Base-by-base conservation (phyloP, 2,113 vertebrate species). In the Parus major region DNA sequence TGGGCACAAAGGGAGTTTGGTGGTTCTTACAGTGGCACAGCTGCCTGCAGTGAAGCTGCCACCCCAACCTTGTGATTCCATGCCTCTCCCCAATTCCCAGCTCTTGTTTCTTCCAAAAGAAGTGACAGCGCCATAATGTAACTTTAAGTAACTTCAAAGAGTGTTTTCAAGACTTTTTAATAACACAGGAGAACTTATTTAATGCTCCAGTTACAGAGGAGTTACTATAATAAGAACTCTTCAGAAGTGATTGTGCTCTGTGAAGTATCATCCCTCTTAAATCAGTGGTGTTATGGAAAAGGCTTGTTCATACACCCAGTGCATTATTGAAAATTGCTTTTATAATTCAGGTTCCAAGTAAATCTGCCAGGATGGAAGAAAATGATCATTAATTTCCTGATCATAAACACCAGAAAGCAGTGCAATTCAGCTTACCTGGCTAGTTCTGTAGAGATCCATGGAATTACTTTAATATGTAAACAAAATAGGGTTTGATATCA, bases 251-350 rank as follows among this genome's bases (percentile, higher is more conserved):
- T 94, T 93, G 85, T 94, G 64, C 72, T 96, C 79, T 84, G 39
- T 93, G 91, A 96, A 94, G 81, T 93, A 95, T 97, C 91, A 69
- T 90, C 69, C 82, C 92, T 92, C 90, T 96, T 82, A 97, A 69
- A 91, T 86, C 92, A 91, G 90, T 71, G 78, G 72, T 92, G 88
- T 96, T 97, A 96, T 96, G 61, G 89, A 93, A 92, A 87, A 95
- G 78, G 53, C 80, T 88, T 96, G 83, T 95, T 95, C 95, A 44
- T 64, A 17, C 59, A 92, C 86, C 86, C 5, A 3, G n/a, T 64
- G 60, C 63, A 65, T 97, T 95, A 93, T 24, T 82, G 64, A 91
- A 97, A 96, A 96, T 90, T 93, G 82, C 85, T 86, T 97, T 96
- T 95, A 66, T 97, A 96, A 95, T 94, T 95, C 89, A 87, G 27